Base-by-base conservation (phyloP, 2,888 invertebrate species). In the Tipula unca region DNA sequence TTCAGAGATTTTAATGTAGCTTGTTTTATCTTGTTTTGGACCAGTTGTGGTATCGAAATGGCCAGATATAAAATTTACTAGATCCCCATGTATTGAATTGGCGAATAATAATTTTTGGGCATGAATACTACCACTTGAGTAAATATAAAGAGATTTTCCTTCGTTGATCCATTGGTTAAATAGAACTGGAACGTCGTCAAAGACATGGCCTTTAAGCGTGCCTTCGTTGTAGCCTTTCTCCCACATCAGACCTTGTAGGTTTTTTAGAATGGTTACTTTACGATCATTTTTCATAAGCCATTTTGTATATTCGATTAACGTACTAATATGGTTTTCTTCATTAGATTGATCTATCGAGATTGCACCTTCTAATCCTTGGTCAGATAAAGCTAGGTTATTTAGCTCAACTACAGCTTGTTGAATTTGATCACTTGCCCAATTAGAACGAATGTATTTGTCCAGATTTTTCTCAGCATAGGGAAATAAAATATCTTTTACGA, bases 191-290 rank as follows among this genome's bases (percentile, higher is more conserved):
- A 98, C 98, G 91, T 99, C 99, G 10, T 95, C 93, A 90, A 95
- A 99, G 35, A 99, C 93, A 98, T 98, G 97, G 90, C 96, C 97
- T 90, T 95, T 95, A 2, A 98, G 91, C 42, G 93, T 93, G 42
- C 95, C 96, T 85, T 92, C 92, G 87, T 94, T 93, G 89, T 97
- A 98, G 3, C 96, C 98, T 88, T 95, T 93, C 88, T 94, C 93
- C 96, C 97, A 98, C 88, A 99, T 95, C 87, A 96, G 93, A 0
- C 98, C 98, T 90, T 98, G 98, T n/a, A 99, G 92, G 85, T 94
- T 93, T 90, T 98, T 98, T 87, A 99, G 91, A 4, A 96, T 94
- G 4, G 93, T 94, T 42, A 94, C 93, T 90, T 97, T 96, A 86
- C 96, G 93, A 90, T 98, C 96, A 32, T 92, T 91, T 84, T 95